Percentiles rank a stretch among this genome's conserved stretches.
These are phyloP conservation scores for Anisognathus igniventris DNA, from an alignment of 2,797 vertebrate genomes.

Conservation along the genomic window DNA sequence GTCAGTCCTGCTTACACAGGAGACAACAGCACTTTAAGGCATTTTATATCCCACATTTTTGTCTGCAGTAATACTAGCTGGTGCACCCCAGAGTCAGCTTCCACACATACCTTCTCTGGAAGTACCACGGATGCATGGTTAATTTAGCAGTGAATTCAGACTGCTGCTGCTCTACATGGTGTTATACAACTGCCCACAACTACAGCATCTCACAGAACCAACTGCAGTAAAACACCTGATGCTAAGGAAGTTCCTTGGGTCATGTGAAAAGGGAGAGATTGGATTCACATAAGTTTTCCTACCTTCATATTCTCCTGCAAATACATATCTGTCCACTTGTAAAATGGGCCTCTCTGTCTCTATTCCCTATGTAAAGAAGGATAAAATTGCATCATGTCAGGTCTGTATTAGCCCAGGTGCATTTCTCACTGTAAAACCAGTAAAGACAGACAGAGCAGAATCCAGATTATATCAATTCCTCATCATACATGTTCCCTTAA, in stretches of 20 bases:
- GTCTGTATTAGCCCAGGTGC: neutral
- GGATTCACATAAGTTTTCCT: neutral
- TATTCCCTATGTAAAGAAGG: slow-evolving; percentile 80
- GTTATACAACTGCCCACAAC: neutral
- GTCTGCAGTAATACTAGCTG: neutral
- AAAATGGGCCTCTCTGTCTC: slow-evolving; percentile 91
- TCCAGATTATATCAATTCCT: neutral
- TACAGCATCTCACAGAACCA: neutral
- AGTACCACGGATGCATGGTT: neutral
- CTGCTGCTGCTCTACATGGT: neutral
- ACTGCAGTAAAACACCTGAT: neutral
- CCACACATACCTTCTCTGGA: neutral
- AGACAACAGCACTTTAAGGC: neutral
- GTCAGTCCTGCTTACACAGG: neutral
- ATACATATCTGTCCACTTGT: slow-evolving; percentile 91
- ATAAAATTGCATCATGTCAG: neutral
- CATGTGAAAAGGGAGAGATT: neutral
- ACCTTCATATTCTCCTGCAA: slow-evolving; percentile 97
- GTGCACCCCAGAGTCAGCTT: neutral
- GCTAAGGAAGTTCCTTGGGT: neutral
- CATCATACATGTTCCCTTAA: neutral
- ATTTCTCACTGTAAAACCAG: neutral
- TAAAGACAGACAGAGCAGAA: neutral
- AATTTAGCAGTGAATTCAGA: neutral
- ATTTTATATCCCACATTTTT: neutral